Evolutionary conservation across 1,140 invertebrate species (phyloP).

Genomic region (Plutomurus gul): DNA sequence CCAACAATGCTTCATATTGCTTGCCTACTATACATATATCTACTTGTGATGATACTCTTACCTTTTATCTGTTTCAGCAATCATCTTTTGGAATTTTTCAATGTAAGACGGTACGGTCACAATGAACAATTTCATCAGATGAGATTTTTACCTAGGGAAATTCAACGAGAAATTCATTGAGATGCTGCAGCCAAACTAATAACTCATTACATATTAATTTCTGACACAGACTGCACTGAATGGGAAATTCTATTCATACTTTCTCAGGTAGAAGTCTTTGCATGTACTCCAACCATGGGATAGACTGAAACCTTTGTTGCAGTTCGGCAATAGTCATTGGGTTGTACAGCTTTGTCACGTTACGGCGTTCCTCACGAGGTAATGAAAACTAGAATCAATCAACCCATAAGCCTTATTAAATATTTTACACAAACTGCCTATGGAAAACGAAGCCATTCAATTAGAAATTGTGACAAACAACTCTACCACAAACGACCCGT

Average conservation of each 20-base stretch:
- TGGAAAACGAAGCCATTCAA: not conserved
- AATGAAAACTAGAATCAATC: constrained; percentile 72
- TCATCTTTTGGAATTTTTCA: constrained; percentile 66
- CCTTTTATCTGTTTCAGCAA: constrained; percentile 65
- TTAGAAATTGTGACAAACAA: not conserved
- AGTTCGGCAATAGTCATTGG: constrained; percentile 80
- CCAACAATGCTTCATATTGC: not conserved
- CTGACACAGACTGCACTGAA: too few species aligned
- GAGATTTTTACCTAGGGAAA: constrained; percentile 62
- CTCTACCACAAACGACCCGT: too few species aligned
- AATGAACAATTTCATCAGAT: constrained; percentile 74
- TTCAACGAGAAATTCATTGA: not conserved
- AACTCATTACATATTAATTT: constrained; percentile 24
- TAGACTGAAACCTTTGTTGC: constrained; percentile 71
- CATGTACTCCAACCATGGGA: constrained; percentile 81
- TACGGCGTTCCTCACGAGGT: constrained; percentile 86
- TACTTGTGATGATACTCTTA: constrained; percentile 42
- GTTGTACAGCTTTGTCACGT: constrained; percentile 88
- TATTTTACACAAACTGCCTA: not conserved
- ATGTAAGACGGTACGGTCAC: constrained; percentile 80
- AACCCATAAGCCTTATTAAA: too few species aligned
- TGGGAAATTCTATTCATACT: not conserved
- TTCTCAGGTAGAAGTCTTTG: constrained; percentile 71
- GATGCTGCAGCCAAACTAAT: constrained; percentile 1
- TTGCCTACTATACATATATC: not conserved